A percentile compares a stretch with the other conserved stretches of the same genome.
phyloP scores from a whole-genome alignment of 2,113 vertebrate species.

The Marcusenius ussheri region DNA sequence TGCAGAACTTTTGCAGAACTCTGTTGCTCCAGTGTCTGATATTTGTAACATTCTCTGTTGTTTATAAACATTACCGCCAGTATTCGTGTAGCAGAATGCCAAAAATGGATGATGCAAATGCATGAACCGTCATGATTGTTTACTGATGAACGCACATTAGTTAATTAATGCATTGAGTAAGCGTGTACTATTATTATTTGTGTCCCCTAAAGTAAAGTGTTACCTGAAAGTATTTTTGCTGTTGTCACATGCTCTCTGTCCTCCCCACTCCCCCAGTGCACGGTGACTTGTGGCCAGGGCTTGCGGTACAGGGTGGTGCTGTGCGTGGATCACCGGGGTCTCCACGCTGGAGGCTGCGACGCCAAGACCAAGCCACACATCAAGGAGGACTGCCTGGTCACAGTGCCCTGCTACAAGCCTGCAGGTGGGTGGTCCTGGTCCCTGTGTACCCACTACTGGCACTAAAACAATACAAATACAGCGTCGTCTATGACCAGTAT shows the following conservation, averaged over 20 bases:
- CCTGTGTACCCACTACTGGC: background rate
- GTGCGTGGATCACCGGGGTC: constrained; percentile 87
- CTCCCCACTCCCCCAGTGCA: constrained; percentile 65
- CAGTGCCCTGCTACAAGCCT: constrained; percentile 88
- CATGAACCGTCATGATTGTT: background rate
- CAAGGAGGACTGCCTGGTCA: constrained; percentile 87
- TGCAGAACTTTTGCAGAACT: too few species aligned
- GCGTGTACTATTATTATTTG: background rate
- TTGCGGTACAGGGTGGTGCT: constrained; percentile 91
- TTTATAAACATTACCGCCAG: too few species aligned
- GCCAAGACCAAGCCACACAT: constrained; percentile 90
- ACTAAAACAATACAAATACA: background rate
- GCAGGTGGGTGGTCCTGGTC: constrained; percentile 59
- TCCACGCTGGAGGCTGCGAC: constrained; percentile 88
- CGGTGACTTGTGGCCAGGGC: constrained; percentile 90
- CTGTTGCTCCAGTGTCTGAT: too few species aligned
- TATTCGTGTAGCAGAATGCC: too few species aligned
- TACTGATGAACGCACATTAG: background rate
- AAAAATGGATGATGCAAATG: background rate
- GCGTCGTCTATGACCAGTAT: too few species aligned
- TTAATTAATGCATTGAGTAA: background rate
- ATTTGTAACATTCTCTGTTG: too few species aligned
- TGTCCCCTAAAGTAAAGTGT: background rate
- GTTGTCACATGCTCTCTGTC: background rate
- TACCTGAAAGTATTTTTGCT: background rate